Base-by-base conservation (phyloP, 2,888 invertebrate genomes). In the Drosophila parthenogenetica region DNA sequence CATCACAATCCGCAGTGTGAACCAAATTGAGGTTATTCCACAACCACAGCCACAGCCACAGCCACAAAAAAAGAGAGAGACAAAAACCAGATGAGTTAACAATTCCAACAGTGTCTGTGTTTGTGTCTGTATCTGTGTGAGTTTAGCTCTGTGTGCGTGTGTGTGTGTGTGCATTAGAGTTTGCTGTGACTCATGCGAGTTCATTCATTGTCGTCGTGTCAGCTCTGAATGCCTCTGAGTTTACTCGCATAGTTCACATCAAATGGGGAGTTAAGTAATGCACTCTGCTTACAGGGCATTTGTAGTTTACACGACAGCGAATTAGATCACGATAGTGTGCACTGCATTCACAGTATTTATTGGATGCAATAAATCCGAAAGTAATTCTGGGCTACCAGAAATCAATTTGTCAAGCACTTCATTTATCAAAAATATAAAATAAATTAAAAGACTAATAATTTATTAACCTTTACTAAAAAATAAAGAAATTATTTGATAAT, bases 21-120 rank as follows among this genome's bases (percentile, higher is more conserved):
- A 74, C 87, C 74, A 60, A 89, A 85, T 81, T 89, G 87, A 87
- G 85, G 85, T 85, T 85, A 89, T 73, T 51, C 87, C 90, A 80
- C 61, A 57, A 67, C 46, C 68, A 85, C 73, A 73, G 22, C 22
- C 5, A 22, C 5, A 22, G 22, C 22, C 22, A 22, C 22, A 66
- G n/a, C n/a, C n/a, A n/a, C n/a, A 37, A 19, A 16, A 1, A 49
- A 49, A 71, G 32, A 54, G 3, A 32, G n/a, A 50, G 16, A 22
- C 49, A 54, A 42, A 43, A 32, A 51, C 49, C 73, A 73, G 81
- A 89, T 89, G 90, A 85, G 84, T 89, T 85, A 85, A 89, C 90
- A 89, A 57, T 58, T 61, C 19, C 4, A 48, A 58, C 42, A 37
- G 45, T 32, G 29, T 58, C 53, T 66, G 53, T 55, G 46, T 42